Evolutionary conservation across 2,797 vertebrate genomes (phyloP).

Genomic region (Natrix natrix): DNA sequence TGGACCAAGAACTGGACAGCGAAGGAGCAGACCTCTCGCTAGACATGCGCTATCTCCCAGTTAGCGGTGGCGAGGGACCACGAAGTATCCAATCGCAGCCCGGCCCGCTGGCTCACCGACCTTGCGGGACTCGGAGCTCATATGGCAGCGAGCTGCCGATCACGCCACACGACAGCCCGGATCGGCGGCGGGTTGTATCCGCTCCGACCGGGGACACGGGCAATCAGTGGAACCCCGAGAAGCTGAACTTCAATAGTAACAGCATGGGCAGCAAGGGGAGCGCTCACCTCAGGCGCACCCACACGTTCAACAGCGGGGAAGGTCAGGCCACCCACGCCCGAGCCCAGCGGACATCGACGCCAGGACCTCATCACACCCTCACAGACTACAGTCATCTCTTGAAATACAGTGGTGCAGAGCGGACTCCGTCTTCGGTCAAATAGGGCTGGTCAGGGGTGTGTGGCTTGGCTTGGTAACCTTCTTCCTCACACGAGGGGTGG

Average conservation of each 20-base stretch:
- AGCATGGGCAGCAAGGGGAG: constrained; percentile 69
- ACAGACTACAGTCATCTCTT: constrained; percentile 86
- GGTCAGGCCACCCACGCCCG: constrained; percentile 53
- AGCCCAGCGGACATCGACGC: constrained; percentile 53
- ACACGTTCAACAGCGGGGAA: constrained; percentile 74
- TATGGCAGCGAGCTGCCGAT: constrained; percentile 80
- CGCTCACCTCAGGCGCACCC: constrained; percentile 69
- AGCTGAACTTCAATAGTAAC: constrained; percentile 84
- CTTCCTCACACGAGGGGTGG: constrained; percentile 10
- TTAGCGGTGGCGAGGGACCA: constrained; percentile 52
- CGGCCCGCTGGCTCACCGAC: constrained; percentile 37
- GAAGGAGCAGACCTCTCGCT: constrained; percentile 70
- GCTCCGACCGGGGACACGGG: constrained; percentile 85
- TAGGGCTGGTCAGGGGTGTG: constrained; percentile 30
- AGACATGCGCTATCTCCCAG: constrained; percentile 77
- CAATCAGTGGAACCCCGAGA: constrained; percentile 86
- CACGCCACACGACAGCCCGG: constrained; percentile 86
- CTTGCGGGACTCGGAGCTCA: constrained; percentile 73
- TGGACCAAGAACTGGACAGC: constrained; percentile 71
- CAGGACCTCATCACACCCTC: constrained; percentile 68
- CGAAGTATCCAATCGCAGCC: constrained; percentile 10
- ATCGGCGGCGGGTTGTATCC: constrained; percentile 87
- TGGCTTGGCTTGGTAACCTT: constrained; percentile 5
- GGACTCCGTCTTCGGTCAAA: constrained; percentile 76
- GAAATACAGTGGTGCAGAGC: constrained; percentile 78